A percentile compares a stretch with the other conserved stretches of the same genome.
These are phyloP conservation scores for Anhinga anhinga DNA, from an alignment of 2,113 vertebrate species.

Conservation along the genomic window DNA sequence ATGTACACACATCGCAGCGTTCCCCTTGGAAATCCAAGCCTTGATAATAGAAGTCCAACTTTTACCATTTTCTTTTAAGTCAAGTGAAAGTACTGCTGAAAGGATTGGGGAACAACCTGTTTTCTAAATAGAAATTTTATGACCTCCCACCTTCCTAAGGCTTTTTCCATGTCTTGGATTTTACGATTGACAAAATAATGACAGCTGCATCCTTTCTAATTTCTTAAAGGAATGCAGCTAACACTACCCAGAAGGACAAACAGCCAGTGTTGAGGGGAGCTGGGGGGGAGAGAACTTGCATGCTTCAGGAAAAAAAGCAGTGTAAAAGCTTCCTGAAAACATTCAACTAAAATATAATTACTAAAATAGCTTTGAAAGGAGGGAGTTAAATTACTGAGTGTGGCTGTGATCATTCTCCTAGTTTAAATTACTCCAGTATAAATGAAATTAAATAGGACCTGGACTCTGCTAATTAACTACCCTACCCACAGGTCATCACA, in stretches of 20 bases:
- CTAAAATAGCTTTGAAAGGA: slow-evolving; percentile 58
- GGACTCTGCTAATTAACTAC: slow-evolving; percentile 68
- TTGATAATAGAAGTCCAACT: not conserved
- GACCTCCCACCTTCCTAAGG: not conserved
- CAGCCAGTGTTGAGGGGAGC: not conserved
- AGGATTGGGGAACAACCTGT: not conserved
- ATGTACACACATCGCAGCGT: not conserved
- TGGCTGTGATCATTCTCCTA: slow-evolving; percentile 22
- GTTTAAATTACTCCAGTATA: slow-evolving; percentile 62
- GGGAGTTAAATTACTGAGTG: slow-evolving; percentile 17
- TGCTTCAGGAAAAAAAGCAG: not conserved
- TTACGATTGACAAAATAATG: slow-evolving; percentile 11
- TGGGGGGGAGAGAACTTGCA: not conserved
- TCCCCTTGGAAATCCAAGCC: not conserved
- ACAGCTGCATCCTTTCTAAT: slow-evolving; percentile 9
- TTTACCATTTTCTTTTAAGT: not conserved
- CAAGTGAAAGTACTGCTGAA: not conserved
- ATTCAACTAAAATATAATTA: slow-evolving; percentile 49
- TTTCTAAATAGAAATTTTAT: not conserved
- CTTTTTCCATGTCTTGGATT: not conserved
- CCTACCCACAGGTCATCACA: slow-evolving; percentile 72
- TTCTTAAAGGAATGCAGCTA: slow-evolving; percentile 18
- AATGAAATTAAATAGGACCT: slow-evolving; percentile 63
- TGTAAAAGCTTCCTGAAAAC: slow-evolving; percentile 32
- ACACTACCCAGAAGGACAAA: not conserved